These are phyloP conservation scores for Aricia agestis DNA, from an alignment of 1,140 invertebrate species.

Conservation along the genomic window DNA sequence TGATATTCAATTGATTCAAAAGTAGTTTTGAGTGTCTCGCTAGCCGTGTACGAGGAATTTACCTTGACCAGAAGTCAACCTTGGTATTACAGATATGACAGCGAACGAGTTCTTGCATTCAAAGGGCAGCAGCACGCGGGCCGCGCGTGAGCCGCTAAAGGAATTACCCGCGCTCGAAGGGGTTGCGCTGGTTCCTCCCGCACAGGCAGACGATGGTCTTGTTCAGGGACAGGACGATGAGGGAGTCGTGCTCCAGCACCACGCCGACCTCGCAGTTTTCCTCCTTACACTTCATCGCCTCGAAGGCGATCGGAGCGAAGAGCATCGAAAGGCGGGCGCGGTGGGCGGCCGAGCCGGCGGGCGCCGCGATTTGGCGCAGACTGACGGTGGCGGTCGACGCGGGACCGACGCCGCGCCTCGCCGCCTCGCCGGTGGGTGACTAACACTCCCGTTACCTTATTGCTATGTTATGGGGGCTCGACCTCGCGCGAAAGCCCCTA, in stretches of 20 bases:
- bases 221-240: slow-evolving; percentile 71
- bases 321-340: slow-evolving; percentile 68
- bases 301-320: slow-evolving; percentile 66
- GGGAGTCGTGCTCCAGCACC: slow-evolving; percentile 70
- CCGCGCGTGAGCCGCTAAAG: background rate
- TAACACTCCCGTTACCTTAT: slow-evolving; percentile 71
- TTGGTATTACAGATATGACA: slow-evolving; percentile 50
- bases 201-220: slow-evolving; percentile 74
- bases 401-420: slow-evolving; percentile 50
- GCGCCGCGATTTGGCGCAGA: slow-evolving; percentile 59
- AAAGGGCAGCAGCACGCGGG: slow-evolving; percentile 4
- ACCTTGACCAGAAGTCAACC: slow-evolving; percentile 65
- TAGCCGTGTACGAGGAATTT: slow-evolving; percentile 41
- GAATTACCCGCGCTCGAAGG: slow-evolving; percentile 72
- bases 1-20: slow-evolving; percentile 8
- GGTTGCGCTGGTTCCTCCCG: slow-evolving; percentile 64
- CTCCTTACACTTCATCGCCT: slow-evolving; percentile 77
- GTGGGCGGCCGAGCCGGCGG: slow-evolving; percentile 45
- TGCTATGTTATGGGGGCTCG: slow-evolving; percentile 69
- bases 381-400: slow-evolving; percentile 48
- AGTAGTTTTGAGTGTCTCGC: slow-evolving; percentile 26
- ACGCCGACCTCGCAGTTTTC: slow-evolving; percentile 75
- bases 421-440: slow-evolving; percentile 60
- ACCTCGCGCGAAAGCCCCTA: slow-evolving; percentile 62
- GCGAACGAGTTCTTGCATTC: slow-evolving; percentile 42